Percentiles rank a stretch among this genome's conserved stretches.
phyloP scores from a whole-genome alignment of 1,140 invertebrate species.

The Theocolax elegans region DNA sequence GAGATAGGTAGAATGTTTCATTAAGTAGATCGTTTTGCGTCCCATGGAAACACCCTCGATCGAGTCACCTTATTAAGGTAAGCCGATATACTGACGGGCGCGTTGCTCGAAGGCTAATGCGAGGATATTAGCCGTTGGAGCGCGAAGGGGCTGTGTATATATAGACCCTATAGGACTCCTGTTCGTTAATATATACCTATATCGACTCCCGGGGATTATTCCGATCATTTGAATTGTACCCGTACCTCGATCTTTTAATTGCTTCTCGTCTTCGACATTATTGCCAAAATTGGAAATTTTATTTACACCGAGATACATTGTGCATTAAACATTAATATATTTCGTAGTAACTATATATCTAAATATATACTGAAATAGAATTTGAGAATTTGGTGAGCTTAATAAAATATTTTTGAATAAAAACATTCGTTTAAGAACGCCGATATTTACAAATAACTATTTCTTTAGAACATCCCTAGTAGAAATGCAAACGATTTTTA shows the following conservation, averaged over 20 bases:
- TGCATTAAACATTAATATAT: no score
- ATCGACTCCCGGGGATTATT: conserved; percentile 33
- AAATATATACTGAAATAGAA: no score
- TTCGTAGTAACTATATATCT: no score
- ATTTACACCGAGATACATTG: no score
- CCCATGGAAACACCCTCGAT: conserved; percentile 59
- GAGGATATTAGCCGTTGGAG: conserved; percentile 20
- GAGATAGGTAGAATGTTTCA: conserved; percentile 63
- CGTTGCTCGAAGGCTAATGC: conserved; percentile 11
- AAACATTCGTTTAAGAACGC: no score
- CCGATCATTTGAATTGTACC: conserved; percentile 7
- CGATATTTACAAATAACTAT: no score
- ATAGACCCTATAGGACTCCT: neutral
- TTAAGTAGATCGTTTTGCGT: conserved; percentile 47
- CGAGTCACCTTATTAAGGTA: conserved; percentile 58
- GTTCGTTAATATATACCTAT: conserved; percentile 32
- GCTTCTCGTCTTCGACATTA: neutral
- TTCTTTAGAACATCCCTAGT: no score
- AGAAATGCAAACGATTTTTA: no score
- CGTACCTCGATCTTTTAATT: conserved; percentile 26
- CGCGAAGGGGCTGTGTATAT: neutral
- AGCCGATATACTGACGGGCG: conserved; percentile 54
- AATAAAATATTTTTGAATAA: no score
- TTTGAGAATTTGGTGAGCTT: no score
- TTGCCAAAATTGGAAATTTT: no score